These are phyloP conservation scores for Zelostemma sp. DNA, from an alignment of 1,140 invertebrate genomes.

Conservation along the genomic window DNA sequence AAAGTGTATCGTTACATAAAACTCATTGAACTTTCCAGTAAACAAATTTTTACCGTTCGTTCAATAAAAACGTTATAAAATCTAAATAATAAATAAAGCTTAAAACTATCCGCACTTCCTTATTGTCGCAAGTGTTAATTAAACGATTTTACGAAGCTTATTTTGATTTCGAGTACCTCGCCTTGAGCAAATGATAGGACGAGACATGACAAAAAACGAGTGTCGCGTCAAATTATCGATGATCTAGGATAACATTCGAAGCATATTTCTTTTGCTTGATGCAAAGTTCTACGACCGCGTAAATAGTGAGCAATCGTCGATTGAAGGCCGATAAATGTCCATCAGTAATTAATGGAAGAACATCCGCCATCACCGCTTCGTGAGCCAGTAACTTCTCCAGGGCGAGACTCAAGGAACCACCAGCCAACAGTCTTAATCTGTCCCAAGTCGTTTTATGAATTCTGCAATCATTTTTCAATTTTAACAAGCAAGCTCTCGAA, in stretches of 20 bases:
- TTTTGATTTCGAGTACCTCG: no score
- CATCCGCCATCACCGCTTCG: constrained; percentile 69
- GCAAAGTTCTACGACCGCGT: constrained; percentile 82
- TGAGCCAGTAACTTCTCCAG: constrained; percentile 68
- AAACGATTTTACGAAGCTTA: background rate
- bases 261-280: constrained; percentile 62
- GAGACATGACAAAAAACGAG: no score
- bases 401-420: constrained; percentile 73
- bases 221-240: constrained; percentile 4
- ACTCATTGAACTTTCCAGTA: no score
- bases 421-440: constrained; percentile 77
- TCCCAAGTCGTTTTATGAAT: constrained; percentile 79
- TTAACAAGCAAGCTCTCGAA: constrained; percentile 20
- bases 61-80: no score
- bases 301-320: constrained; percentile 79
- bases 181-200: no score
- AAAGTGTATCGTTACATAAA: background rate
- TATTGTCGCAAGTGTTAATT: background rate
- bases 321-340: constrained; percentile 85
- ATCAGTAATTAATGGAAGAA: constrained; percentile 76
- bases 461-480: constrained; percentile 62
- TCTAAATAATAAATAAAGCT: background rate
- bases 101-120: background rate
- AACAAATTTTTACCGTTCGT: no score
- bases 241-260: constrained; percentile 61